Conservation (phyloP, 2,797 vertebrate genomes). For the Pygocentrus nattereri region DNA sequence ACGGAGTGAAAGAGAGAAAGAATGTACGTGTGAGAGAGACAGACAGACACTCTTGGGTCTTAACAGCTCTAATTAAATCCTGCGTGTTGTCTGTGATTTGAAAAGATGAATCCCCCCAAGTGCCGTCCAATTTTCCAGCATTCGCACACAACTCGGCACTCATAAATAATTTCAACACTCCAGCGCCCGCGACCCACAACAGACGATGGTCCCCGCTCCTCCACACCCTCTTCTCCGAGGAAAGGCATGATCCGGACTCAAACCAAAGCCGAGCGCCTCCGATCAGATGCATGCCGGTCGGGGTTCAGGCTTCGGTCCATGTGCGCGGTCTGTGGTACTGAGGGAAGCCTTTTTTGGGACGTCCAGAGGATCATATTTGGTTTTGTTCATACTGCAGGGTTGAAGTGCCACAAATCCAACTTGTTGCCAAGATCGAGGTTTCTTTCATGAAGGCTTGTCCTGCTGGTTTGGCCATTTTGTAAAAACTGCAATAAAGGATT, state of each 20-base stretch:
- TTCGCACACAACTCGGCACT: constrained; percentile 60
- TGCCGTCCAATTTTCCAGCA: constrained; percentile 60
- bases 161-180: constrained; percentile 57
- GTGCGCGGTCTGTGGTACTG: not conserved
- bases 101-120: constrained; percentile 63
- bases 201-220: constrained; percentile 17
- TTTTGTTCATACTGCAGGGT: not conserved
- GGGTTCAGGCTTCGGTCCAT: not conserved
- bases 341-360: not conserved
- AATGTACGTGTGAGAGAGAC: constrained; percentile 34
- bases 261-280: constrained; percentile 10
- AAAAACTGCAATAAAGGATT: no score
- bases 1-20: constrained; percentile 2
- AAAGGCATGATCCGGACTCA: constrained; percentile 22
- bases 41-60: constrained; percentile 59
- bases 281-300: constrained; percentile 16
- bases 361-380: not conserved
- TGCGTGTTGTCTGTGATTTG: constrained; percentile 66
- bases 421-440: not conserved
- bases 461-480: not conserved
- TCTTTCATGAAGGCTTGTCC: not conserved
- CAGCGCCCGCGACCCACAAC: constrained; percentile 24
- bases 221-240: constrained; percentile 7
- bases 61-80: constrained; percentile 74
- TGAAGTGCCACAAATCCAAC: not conserved